phyloP scores from a whole-genome alignment of 2,113 vertebrate genomes.

The Epinephelus lanceolatus region DNA sequence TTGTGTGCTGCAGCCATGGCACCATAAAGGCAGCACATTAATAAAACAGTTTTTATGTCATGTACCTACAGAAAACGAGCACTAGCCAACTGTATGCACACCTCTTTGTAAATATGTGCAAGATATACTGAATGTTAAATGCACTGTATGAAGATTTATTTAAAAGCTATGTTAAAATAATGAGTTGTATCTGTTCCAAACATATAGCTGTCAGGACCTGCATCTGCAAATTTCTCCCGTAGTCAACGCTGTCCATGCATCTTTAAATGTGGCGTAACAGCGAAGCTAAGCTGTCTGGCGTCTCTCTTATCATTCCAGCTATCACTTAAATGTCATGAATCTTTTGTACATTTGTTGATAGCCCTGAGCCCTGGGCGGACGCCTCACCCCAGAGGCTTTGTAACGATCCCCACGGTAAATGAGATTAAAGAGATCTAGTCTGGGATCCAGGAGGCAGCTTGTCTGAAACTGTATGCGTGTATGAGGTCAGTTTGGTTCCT shows the following conservation, averaged over 20 bases:
- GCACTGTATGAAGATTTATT: constrained; percentile 69
- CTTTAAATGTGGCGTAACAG: constrained; percentile 41
- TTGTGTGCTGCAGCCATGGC: constrained; percentile 48
- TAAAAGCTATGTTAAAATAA: constrained; percentile 67
- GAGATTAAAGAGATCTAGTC: constrained; percentile 66
- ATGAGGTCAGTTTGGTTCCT: constrained; percentile 57
- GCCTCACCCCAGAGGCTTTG: constrained; percentile 52
- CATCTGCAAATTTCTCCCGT: constrained; percentile 43
- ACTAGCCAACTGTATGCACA: constrained; percentile 79
- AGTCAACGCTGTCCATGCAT: constrained; percentile 29
- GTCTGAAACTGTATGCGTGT: constrained; percentile 17
- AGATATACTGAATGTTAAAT: constrained; percentile 78
- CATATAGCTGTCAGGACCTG: constrained; percentile 30
- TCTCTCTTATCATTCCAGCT: constrained; percentile 48
- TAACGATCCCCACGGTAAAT: constrained; percentile 59
- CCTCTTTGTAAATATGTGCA: constrained; percentile 80
- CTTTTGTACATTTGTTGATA: constrained; percentile 78
- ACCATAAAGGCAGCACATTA: constrained; percentile 56
- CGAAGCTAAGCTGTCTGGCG: constrained; percentile 18
- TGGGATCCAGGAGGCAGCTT: constrained; percentile 45
- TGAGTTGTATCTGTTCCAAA: constrained; percentile 57
- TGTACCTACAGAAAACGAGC: constrained; percentile 62
- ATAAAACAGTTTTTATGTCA: constrained; percentile 55
- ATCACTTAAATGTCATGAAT: constrained; percentile 39
- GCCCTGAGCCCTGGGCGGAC: constrained; percentile 26